Evolutionary conservation across 1,140 invertebrate genomes (phyloP).

Genomic region (Drosophila gunungcola): DNA sequence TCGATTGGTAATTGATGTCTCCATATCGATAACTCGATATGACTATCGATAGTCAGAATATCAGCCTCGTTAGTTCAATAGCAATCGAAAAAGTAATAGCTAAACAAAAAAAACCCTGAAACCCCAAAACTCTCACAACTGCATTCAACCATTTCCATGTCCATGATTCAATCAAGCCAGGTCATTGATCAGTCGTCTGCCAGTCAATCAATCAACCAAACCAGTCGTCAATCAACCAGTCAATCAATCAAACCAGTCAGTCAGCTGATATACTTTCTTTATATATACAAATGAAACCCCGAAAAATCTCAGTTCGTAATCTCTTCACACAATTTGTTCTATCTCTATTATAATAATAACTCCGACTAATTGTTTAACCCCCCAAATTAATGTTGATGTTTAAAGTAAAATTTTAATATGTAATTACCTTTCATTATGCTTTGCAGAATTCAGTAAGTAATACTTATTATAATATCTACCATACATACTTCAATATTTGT

Average conservation of each 20-base stretch:
- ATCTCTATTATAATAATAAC: conserved; percentile 50
- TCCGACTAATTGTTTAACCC: conserved; percentile 71
- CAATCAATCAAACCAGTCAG: conserved; percentile 39
- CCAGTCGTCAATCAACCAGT: conserved; percentile 35
- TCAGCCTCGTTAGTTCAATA: conserved; percentile 4
- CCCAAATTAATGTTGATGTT: conserved; percentile 69
- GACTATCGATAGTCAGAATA: conserved; percentile 17
- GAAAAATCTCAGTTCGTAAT: conserved; percentile 53
- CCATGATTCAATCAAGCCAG: conserved; percentile 55
- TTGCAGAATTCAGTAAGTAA: conserved; percentile 85
- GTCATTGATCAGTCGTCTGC: conserved; percentile 42
- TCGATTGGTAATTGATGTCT: conserved; percentile 46
- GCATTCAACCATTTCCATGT: conserved; percentile 50
- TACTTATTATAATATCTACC: conserved; percentile 77
- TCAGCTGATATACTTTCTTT: conserved; percentile 38
- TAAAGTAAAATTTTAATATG: conserved; percentile 82
- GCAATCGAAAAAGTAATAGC: conserved; percentile 11
- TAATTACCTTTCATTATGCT: conserved; percentile 84
- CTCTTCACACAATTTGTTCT: conserved; percentile 68
- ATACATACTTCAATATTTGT: conserved; percentile 79
- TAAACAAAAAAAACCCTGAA: neutral
- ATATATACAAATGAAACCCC: conserved; percentile 25
- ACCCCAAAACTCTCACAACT: conserved; percentile 34
- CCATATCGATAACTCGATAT: conserved; percentile 9
- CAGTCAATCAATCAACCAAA: conserved; percentile 44